Evolutionary conservation across 2,888 invertebrate genomes (phyloP).

Genomic region (Amblyteles armatorius): DNA sequence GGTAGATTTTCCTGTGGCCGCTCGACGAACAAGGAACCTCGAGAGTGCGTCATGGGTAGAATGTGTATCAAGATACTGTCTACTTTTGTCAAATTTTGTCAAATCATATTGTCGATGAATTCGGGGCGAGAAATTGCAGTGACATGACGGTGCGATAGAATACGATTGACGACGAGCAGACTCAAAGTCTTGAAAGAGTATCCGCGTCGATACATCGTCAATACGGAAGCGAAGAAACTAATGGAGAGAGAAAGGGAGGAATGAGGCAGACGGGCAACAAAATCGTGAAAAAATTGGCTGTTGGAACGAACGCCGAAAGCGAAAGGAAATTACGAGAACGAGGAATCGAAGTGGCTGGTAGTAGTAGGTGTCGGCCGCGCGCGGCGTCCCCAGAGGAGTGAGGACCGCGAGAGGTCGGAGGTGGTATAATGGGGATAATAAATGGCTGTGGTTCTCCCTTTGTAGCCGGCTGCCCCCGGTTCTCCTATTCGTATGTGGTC

Average conservation of each 20-base stretch:
- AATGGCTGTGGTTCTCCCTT: conserved; percentile 74
- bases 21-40: background rate
- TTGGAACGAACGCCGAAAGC: conserved; percentile 65
- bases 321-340: conserved; percentile 66
- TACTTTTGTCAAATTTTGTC: conserved; percentile 2
- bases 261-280: background rate
- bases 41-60: background rate
- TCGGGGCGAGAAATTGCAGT: conserved; percentile 77
- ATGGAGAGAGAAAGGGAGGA: conserved; percentile 6
- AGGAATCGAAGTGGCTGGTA: conserved; percentile 54
- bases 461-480: conserved; percentile 52
- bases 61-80: background rate
- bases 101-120: conserved; percentile 38
- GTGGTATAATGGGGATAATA: conserved; percentile 79
- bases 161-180: conserved; percentile 26
- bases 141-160: conserved; percentile 2
- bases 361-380: conserved; percentile 59
- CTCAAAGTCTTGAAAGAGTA: conserved; percentile 8
- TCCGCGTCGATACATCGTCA: conserved; percentile 40
- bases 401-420: conserved; percentile 71
- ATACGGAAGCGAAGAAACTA: conserved; percentile 40
- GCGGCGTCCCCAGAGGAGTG: conserved; percentile 68
- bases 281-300: conserved; percentile 41
- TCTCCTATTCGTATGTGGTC: conserved; percentile 52
- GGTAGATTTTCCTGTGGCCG: conserved; percentile 1